Conservation (phyloP, 2,797 vertebrate genomes). For the Labroides dimidiatus region DNA sequence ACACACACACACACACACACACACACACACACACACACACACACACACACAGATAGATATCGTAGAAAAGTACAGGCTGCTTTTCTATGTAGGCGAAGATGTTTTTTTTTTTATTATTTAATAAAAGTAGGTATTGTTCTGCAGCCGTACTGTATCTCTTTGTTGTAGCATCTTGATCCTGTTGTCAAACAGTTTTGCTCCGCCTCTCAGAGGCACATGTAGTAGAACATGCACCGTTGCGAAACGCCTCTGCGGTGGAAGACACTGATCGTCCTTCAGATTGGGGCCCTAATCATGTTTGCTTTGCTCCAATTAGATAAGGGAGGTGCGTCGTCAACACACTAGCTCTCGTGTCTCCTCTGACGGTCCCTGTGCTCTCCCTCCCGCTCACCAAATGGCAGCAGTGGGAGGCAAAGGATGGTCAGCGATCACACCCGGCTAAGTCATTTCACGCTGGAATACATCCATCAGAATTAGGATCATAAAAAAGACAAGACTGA, state of each 20-base stretch:
- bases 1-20: too few relatives aligned
- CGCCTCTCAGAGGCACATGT: slow-evolving; percentile 41
- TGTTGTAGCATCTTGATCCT: slow-evolving; percentile 34
- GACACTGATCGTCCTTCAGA: slow-evolving; percentile 74
- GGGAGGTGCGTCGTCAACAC: slow-evolving; percentile 68
- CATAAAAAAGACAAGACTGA: slow-evolving; percentile 71
- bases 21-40: too few relatives aligned
- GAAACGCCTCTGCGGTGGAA: slow-evolving; percentile 63
- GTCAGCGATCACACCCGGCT: slow-evolving; percentile 68
- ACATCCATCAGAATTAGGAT: slow-evolving; percentile 79
- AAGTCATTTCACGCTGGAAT: slow-evolving; percentile 79
- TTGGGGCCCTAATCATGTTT: slow-evolving; percentile 75
- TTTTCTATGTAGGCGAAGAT: background rate
- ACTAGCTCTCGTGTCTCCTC: slow-evolving; percentile 54
- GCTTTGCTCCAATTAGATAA: slow-evolving; percentile 80
- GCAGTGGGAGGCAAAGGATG: slow-evolving; percentile 72
- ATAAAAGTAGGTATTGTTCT: background rate
- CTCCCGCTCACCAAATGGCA: slow-evolving; percentile 76
- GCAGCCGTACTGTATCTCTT: background rate
- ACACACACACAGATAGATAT: too few relatives aligned
- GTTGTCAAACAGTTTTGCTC: slow-evolving; percentile 32
- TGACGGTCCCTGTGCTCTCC: slow-evolving; percentile 51
- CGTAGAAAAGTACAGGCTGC: background rate
- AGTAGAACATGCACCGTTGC: slow-evolving; percentile 44
- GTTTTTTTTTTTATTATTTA: too few relatives aligned